Conservation (phyloP, 2,113 vertebrate species). For the Melospiza georgiana region DNA sequence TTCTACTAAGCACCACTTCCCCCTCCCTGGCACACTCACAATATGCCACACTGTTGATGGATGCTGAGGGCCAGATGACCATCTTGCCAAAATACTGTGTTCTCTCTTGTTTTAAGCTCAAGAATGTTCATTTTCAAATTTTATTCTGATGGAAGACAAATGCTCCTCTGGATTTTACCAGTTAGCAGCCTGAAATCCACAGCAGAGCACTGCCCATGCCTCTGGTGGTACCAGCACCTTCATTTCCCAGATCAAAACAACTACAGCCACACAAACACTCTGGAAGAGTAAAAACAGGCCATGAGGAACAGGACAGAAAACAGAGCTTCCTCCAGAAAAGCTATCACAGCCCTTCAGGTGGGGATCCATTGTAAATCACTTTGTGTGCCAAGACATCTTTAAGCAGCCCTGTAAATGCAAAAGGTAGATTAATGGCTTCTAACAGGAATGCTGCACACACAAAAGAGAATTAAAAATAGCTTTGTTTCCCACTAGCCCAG, state of each 20-base stretch:
- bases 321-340: background rate
- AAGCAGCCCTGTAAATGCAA: conserved; percentile 39
- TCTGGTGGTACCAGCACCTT: background rate
- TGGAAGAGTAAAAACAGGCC: background rate
- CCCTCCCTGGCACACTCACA: background rate
- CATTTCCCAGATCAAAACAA: background rate
- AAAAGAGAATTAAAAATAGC: conserved; percentile 36
- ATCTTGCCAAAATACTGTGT: background rate
- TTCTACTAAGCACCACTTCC: background rate
- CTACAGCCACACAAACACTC: background rate
- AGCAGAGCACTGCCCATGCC: background rate
- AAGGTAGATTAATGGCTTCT: conserved; percentile 16
- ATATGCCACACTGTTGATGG: background rate
- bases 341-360: background rate
- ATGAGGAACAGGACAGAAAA: background rate
- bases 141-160: background rate
- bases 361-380: background rate
- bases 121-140: background rate
- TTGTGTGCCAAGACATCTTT: conserved; percentile 1
- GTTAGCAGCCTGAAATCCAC: background rate
- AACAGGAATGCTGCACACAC: background rate
- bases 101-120: background rate
- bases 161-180: background rate
- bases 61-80: background rate
- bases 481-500: conserved; percentile 18